A percentile compares a stretch with the other conserved stretches of the same genome.
Conservation (phyloP, 2,888 invertebrate genomes). For the Chymomyza fuscimana region DNA sequence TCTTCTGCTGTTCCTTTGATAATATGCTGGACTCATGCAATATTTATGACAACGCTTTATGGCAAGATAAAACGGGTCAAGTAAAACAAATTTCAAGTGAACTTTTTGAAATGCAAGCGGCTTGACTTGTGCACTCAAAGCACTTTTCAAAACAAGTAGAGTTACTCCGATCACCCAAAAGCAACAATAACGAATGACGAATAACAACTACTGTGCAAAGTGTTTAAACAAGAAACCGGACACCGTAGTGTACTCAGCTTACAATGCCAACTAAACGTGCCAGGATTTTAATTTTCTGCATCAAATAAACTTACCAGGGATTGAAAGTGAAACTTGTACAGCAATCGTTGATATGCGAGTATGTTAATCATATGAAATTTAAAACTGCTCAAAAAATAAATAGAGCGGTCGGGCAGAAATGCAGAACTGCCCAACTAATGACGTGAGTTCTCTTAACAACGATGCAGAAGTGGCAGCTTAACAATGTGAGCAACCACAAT, state of each 20-base stretch:
- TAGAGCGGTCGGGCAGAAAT: too few species aligned
- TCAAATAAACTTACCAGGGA: conserved; percentile 11
- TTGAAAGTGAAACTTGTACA: not conserved
- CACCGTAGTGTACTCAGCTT: not conserved
- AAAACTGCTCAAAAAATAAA: too few species aligned
- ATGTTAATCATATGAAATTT: too few species aligned
- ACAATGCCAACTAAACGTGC: conserved; percentile 14
- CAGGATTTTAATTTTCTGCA: conserved; percentile 37
- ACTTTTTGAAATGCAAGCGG: not conserved
- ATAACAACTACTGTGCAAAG: not conserved
- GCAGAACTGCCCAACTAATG: too few species aligned
- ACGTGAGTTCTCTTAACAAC: too few species aligned
- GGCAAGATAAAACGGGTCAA: conserved; percentile 4
- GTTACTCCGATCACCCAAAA: not conserved
- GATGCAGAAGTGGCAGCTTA: too few species aligned
- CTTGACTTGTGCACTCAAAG: not conserved
- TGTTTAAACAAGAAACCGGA: not conserved
- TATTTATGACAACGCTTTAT: conserved; percentile 17
- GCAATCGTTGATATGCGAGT: not conserved
- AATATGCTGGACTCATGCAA: conserved; percentile 9
- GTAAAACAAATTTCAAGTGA: not conserved
- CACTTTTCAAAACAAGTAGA: not conserved
- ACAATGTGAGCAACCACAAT: too few species aligned
- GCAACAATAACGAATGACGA: not conserved
- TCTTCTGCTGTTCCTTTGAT: not conserved